Conservation (phyloP, 2,797 vertebrate species). For the Alectoris magna region DNA sequence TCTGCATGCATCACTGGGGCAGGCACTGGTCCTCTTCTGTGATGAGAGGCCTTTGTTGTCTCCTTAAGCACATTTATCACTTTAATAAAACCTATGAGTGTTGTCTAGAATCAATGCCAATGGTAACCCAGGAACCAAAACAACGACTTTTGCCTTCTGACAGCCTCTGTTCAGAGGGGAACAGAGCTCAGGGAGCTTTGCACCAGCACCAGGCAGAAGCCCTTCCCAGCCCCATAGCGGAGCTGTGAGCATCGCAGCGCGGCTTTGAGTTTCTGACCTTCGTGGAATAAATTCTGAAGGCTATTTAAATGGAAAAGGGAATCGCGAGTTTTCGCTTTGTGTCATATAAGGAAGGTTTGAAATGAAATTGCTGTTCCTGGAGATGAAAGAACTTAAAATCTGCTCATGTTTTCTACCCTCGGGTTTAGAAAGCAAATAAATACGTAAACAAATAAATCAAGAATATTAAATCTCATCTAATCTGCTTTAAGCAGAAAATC, state of each 20-base stretch:
- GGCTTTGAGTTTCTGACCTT: background rate
- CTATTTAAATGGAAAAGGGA: constrained; percentile 20
- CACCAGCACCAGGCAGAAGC: background rate
- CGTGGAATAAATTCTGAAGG: background rate
- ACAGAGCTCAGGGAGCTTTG: background rate
- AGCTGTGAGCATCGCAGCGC: background rate
- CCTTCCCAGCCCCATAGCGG: background rate
- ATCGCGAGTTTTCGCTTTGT: constrained; percentile 2
- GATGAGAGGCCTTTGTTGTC: background rate
- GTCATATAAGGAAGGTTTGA: constrained; percentile 26
- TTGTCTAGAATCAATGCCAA: background rate
- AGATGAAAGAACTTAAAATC: constrained; percentile 56
- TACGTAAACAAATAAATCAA: constrained; percentile 70
- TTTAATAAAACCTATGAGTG: background rate
- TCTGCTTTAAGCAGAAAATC: constrained; percentile 48
- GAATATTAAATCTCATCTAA: constrained; percentile 65
- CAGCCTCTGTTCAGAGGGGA: background rate
- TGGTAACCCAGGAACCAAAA: background rate
- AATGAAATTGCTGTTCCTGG: constrained; percentile 53
- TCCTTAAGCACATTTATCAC: background rate
- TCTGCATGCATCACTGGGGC: background rate
- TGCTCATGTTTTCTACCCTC: constrained; percentile 29
- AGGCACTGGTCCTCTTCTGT: accelerated
- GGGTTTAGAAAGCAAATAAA: constrained; percentile 64
- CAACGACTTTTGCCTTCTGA: background rate